These are phyloP conservation scores for Pomatorhinus ruficollis DNA, from an alignment of 2,113 vertebrate species.

Conservation along the genomic window DNA sequence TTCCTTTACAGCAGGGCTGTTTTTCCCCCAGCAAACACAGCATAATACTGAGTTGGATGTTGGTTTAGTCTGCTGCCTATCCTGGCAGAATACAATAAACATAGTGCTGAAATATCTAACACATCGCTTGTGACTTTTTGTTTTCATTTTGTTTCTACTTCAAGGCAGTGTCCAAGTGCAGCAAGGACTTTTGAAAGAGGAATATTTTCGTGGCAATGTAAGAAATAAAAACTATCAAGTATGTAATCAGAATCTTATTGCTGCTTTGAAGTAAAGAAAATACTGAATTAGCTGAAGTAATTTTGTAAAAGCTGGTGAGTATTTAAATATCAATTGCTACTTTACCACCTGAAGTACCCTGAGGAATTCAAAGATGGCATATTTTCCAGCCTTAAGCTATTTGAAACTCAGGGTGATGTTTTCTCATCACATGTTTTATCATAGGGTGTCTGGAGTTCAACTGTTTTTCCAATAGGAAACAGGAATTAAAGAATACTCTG, in stretches of 20 bases:
- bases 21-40: fast-evolving
- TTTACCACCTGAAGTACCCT: not conserved
- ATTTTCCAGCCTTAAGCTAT: not conserved
- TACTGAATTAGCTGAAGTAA: not conserved
- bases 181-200: not conserved
- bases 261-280: not conserved
- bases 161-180: not conserved
- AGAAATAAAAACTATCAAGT: not conserved
- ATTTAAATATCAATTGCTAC: not conserved
- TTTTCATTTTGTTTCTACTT: not conserved
- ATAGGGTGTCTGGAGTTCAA: not conserved
- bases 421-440: not conserved
- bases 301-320: not conserved
- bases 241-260: not conserved
- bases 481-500: not conserved
- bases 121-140: not conserved
- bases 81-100: not conserved
- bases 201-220: not conserved
- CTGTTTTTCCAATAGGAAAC: not conserved
- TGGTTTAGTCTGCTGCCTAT: not conserved
- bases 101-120: not conserved
- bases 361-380: not conserved
- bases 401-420: not conserved
- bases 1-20: not conserved
- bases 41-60: not conserved